These are phyloP conservation scores for Sussaba pulchella DNA, from an alignment of 2,888 invertebrate genomes.

Conservation along the genomic window DNA sequence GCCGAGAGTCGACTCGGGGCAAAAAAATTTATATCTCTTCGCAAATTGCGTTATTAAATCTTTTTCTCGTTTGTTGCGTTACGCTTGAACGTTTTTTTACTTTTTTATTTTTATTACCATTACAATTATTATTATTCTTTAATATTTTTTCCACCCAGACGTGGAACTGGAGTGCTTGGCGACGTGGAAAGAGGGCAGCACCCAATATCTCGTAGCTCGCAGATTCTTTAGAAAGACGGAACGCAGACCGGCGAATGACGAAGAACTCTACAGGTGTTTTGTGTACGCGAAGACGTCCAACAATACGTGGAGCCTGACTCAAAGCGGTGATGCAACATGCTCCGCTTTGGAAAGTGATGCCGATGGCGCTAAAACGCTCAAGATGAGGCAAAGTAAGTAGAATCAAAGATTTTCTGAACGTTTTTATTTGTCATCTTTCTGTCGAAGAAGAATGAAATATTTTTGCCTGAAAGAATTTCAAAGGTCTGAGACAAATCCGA, in stretches of 20 bases:
- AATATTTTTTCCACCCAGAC: too few relatives aligned
- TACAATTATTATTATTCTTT: too few relatives aligned
- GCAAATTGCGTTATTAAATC: slow-evolving; percentile 59
- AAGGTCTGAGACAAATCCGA: too few relatives aligned
- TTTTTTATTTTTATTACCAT: slow-evolving; percentile 2
- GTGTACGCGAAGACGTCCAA: slow-evolving; percentile 90
- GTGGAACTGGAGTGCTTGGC: slow-evolving; percentile 93
- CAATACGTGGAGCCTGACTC: slow-evolving; percentile 89
- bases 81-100: background rate
- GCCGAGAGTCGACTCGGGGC: background rate
- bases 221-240: slow-evolving; percentile 89
- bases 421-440: slow-evolving; percentile 7
- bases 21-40: slow-evolving; percentile 44
- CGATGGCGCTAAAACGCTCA: slow-evolving; percentile 92
- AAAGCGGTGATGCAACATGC: slow-evolving; percentile 93
- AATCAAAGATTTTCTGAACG: background rate
- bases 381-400: slow-evolving; percentile 82
- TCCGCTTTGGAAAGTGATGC: slow-evolving; percentile 90
- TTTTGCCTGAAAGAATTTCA: too few relatives aligned
- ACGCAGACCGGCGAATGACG: slow-evolving; percentile 88
- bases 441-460: too few relatives aligned
- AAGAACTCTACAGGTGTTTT: slow-evolving; percentile 93
- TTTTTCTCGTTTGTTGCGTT: slow-evolving; percentile 41
- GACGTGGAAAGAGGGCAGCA: slow-evolving; percentile 94
- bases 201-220: slow-evolving; percentile 92